Conservation (phyloP, 2,888 invertebrate genomes). For the Dicroscelio sp. region DNA sequence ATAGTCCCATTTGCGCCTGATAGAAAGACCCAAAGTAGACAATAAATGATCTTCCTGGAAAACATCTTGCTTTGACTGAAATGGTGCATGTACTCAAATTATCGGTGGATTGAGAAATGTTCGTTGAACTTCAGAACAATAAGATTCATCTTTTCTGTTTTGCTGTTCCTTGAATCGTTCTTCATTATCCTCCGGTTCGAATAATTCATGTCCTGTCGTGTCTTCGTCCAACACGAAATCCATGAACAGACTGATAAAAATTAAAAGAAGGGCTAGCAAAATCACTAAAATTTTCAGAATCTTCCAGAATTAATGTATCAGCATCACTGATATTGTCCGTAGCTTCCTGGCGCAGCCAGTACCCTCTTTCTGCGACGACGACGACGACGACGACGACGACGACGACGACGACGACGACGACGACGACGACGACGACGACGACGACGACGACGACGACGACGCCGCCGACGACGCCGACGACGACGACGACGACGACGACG, state of each 20-base stretch:
- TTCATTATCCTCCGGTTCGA: background rate
- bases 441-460: no score
- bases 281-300: background rate
- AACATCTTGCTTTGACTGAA: background rate
- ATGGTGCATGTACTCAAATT: background rate
- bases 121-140: no score
- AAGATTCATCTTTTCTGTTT: background rate
- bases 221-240: background rate
- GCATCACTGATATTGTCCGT: background rate
- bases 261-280: background rate
- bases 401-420: no score
- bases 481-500: no score
- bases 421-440: no score
- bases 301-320: background rate
- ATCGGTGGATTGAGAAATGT: background rate
- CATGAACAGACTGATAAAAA: background rate
- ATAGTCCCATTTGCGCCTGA: conserved; percentile 1
- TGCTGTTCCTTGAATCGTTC: background rate
- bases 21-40: background rate
- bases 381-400: no score
- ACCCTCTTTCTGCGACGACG: no score
- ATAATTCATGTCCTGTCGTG: background rate
- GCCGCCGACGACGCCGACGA: no score
- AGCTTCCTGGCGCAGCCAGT: no score
- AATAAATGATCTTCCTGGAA: conserved; percentile 18